Conservation (phyloP, 2,888 invertebrate species). For the Notodonta dromedarius region DNA sequence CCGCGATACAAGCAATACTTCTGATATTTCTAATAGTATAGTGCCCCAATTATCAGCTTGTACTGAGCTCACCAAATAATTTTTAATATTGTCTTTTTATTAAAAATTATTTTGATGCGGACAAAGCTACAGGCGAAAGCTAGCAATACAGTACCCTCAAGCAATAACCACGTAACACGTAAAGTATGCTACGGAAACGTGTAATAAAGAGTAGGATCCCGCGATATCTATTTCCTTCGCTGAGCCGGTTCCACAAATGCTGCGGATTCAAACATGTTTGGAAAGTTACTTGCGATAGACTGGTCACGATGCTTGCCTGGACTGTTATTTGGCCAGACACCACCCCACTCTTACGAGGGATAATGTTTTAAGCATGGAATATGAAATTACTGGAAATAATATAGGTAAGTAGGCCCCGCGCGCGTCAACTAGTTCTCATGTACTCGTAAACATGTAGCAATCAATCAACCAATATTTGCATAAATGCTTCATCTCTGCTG, state of each 20-base stretch:
- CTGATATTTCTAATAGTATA: too few species aligned
- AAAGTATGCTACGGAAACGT: background rate
- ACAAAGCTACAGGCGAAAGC: background rate
- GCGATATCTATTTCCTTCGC: slow-evolving; percentile 42
- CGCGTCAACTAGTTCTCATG: too few species aligned
- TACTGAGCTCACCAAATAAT: too few species aligned
- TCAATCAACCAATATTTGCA: too few species aligned
- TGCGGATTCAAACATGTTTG: slow-evolving; percentile 69
- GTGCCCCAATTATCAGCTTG: too few species aligned
- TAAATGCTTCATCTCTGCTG: too few species aligned
- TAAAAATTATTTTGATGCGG: background rate
- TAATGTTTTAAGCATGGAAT: too few species aligned
- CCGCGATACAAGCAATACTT: too few species aligned
- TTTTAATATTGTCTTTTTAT: too few species aligned
- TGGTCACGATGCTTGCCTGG: slow-evolving; percentile 41
- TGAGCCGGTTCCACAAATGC: slow-evolving; percentile 56
- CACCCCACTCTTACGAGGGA: background rate
- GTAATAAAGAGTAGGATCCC: slow-evolving; percentile 22
- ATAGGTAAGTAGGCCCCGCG: too few species aligned
- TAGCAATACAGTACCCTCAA: background rate
- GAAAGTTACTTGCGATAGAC: slow-evolving; percentile 67
- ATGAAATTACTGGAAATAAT: too few species aligned
- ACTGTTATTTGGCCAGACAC: background rate
- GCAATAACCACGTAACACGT: background rate
- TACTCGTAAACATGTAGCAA: too few species aligned